phyloP scores from a whole-genome alignment of 2,888 invertebrate species.

The Gerosis bhagava region DNA sequence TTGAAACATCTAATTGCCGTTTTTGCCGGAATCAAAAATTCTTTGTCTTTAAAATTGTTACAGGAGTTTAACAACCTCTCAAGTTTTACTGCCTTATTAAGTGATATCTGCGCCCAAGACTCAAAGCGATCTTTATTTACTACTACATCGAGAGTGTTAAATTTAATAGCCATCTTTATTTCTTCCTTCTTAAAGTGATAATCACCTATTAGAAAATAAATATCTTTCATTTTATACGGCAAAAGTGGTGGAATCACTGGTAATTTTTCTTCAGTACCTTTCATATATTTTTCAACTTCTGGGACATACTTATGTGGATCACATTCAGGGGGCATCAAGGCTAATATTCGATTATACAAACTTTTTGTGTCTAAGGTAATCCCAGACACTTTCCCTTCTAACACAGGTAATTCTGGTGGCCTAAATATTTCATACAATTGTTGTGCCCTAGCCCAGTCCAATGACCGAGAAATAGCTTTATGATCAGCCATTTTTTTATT shows the following conservation, averaged over 20 bases:
- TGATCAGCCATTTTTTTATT: conserved; percentile 86
- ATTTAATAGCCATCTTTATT: conserved; percentile 90
- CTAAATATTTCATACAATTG: conserved; percentile 91
- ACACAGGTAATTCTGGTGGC: conserved; percentile 90
- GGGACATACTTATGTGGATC: conserved; percentile 85
- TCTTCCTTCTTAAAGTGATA: conserved; percentile 95
- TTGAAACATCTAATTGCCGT: conserved; percentile 91
- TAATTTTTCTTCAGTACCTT: conserved; percentile 80
- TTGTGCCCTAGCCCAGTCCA: conserved; percentile 89
- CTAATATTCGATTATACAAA: conserved; percentile 86
- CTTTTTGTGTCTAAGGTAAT: conserved; percentile 92
- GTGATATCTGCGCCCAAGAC: conserved; percentile 96
- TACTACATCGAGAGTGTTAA: conserved; percentile 92
- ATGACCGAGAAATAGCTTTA: conserved; percentile 85
- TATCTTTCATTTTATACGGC: conserved; percentile 85
- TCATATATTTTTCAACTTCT: conserved; percentile 86
- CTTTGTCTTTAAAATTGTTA: conserved; percentile 82
- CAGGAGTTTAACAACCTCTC: conserved; percentile 92
- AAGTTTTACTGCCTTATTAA: conserved; percentile 89
- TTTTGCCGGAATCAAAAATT: conserved; percentile 86
- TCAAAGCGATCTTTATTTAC: conserved; percentile 91
- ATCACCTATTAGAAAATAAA: conserved; percentile 96
- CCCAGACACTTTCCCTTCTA: conserved; percentile 88
- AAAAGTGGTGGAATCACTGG: conserved; percentile 78
- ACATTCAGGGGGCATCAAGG: conserved; percentile 85